Evolutionary conservation across 2,888 invertebrate genomes (phyloP).

Genomic region (Ctenicera cuprea): DNA sequence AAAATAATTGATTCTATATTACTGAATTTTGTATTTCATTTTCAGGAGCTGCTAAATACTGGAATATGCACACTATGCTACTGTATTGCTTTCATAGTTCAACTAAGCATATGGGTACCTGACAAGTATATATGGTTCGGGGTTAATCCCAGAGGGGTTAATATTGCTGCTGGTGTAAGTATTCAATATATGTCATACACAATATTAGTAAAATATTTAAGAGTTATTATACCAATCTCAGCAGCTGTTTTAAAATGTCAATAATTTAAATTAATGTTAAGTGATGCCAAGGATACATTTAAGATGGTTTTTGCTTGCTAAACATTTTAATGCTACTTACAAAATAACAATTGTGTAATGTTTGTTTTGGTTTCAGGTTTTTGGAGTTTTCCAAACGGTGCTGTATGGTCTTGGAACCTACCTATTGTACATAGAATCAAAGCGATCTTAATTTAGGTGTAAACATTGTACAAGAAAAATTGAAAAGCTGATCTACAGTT

Average conservation of each 20-base stretch:
- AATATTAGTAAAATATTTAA: background rate
- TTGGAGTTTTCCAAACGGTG: constrained; percentile 87
- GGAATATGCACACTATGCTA: constrained; percentile 82
- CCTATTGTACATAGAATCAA: constrained; percentile 85
- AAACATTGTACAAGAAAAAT: constrained; percentile 42
- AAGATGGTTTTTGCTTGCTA: constrained; percentile 9
- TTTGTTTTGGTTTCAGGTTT: constrained; percentile 75
- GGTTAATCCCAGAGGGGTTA: constrained; percentile 72
- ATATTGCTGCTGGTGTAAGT: constrained; percentile 88
- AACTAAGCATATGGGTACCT: constrained; percentile 80
- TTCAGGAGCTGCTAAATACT: constrained; percentile 89
- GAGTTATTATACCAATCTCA: too few species aligned
- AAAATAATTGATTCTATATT: too few species aligned
- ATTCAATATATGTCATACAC: constrained; percentile 41
- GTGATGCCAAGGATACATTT: background rate
- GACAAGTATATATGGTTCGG: constrained; percentile 4
- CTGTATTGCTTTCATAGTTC: constrained; percentile 86
- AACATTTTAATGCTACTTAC: background rate
- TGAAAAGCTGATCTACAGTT: constrained; percentile 46
- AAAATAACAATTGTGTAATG: background rate
- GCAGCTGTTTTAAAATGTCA: background rate
- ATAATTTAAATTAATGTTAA: background rate
- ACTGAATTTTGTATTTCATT: too few species aligned
- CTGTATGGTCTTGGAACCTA: constrained; percentile 87
- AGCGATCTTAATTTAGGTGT: constrained; percentile 68